These are phyloP conservation scores for Drosophila serrata DNA, from an alignment of 1,140 invertebrate genomes.

Conservation along the genomic window DNA sequence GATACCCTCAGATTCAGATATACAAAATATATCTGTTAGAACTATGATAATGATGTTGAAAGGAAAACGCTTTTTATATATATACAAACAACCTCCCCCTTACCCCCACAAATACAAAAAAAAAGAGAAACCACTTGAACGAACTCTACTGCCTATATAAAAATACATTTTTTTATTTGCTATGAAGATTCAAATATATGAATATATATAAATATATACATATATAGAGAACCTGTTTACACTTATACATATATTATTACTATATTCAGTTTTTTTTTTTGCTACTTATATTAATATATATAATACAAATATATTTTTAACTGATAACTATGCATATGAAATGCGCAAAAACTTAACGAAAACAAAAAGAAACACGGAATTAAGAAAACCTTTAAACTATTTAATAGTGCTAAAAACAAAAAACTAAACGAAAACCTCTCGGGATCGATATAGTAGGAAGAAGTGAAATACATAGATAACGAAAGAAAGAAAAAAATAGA, in stretches of 20 bases:
- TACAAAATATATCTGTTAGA: constrained; percentile 15
- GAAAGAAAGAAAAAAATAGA: not conserved
- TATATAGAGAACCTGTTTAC: constrained; percentile 40
- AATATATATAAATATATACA: constrained; percentile 25
- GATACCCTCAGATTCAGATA: constrained; percentile 17
- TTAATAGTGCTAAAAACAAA: constrained; percentile 45
- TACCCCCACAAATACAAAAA: constrained; percentile 9
- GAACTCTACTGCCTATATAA: constrained; percentile 58
- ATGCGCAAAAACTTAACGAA: constrained; percentile 50
- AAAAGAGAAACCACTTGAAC: constrained; percentile 32
- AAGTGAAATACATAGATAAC: constrained; percentile 20
- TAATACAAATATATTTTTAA: constrained; percentile 32
- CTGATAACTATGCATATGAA: constrained; percentile 66
- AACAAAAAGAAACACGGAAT: constrained; percentile 31
- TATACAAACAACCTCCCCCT: constrained; percentile 2
- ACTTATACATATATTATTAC: constrained; percentile 18
- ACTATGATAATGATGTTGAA: constrained; percentile 30
- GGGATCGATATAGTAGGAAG: constrained; percentile 11
- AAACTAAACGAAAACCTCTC: constrained; percentile 30
- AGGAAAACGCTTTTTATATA: constrained; percentile 54
- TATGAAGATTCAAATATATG: constrained; percentile 35
- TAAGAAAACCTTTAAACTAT: constrained; percentile 52
- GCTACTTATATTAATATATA: constrained; percentile 23
- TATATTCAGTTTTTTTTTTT: constrained; percentile 39
- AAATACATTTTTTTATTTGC: constrained; percentile 54